phyloP scores from a whole-genome alignment of 2,797 vertebrate genomes.

The Ctenopoma kingsleyae region DNA sequence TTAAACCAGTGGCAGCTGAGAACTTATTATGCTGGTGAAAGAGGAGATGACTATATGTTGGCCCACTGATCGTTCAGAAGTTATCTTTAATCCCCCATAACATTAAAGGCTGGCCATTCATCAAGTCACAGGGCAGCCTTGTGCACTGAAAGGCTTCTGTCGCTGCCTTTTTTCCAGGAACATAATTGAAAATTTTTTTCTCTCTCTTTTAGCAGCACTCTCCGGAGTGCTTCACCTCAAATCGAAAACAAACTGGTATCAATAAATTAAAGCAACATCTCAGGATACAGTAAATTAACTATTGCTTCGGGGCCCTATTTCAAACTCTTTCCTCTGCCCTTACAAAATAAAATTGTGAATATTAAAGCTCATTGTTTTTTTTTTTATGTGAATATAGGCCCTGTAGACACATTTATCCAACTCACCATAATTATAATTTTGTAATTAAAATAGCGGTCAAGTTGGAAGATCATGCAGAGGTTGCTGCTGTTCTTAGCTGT shows the following conservation, averaged over 20 bases:
- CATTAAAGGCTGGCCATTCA: conserved; percentile 86
- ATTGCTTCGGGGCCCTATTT: conserved; percentile 53
- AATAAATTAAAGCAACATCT: conserved; percentile 79
- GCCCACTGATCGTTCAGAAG: conserved; percentile 83
- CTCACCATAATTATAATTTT: conserved; percentile 70
- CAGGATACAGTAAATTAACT: conserved; percentile 71
- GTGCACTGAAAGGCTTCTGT: conserved; percentile 81
- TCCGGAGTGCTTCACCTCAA: conserved; percentile 66
- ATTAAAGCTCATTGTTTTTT: conserved; percentile 47
- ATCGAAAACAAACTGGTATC: conserved; percentile 79
- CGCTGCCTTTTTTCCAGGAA: conserved; percentile 72
- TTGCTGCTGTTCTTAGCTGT: conserved; percentile 65
- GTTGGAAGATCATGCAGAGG: conserved; percentile 69
- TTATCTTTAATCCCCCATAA: conserved; percentile 88
- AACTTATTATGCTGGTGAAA: conserved; percentile 88
- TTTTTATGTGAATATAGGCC: conserved; percentile 26
- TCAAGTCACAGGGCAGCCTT: conserved; percentile 84
- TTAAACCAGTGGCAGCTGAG: conserved; percentile 91
- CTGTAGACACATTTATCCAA: conserved; percentile 60
- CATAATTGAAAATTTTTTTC: conserved; percentile 79
- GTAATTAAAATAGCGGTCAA: conserved; percentile 78
- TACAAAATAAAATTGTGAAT: conserved; percentile 35
- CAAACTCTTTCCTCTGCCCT: conserved; percentile 39
- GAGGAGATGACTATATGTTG: conserved; percentile 84
- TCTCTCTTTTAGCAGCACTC: conserved; percentile 49